Conservation (phyloP, 2,797 vertebrate species). For the Phyllotis vaccarum region DNA sequence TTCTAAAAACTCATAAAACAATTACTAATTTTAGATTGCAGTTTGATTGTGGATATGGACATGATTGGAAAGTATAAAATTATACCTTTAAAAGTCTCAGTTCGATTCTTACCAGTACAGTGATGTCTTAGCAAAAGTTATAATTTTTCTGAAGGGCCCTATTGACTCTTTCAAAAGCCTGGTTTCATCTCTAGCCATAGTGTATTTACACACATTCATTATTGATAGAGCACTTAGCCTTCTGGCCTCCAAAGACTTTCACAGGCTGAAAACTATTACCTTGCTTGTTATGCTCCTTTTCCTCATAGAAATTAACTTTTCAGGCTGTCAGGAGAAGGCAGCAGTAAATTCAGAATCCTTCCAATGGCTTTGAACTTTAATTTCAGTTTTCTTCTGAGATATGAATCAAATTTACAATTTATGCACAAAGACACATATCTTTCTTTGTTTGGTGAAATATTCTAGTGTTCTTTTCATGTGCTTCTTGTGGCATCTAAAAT, state of each 20-base stretch:
- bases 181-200: slow-evolving; percentile 49
- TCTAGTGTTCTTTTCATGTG: not conserved
- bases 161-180: slow-evolving; percentile 34
- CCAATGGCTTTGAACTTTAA: not conserved
- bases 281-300: slow-evolving; percentile 39
- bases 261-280: slow-evolving; percentile 26
- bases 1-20: not conserved
- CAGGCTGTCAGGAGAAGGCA: not conserved
- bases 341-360: slow-evolving; percentile 21
- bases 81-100: not conserved
- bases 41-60: slow-evolving; percentile 16
- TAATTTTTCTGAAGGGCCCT: not conserved
- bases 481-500: not conserved
- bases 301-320: slow-evolving; percentile 58
- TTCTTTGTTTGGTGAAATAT: slow-evolving; percentile 18
- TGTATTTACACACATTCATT: slow-evolving; percentile 44
- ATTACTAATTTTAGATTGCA: not conserved
- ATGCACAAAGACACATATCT: not conserved
- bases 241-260: slow-evolving; percentile 40
- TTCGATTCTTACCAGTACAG: not conserved
- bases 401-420: not conserved
- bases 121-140: slow-evolving; percentile 1
- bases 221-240: slow-evolving; percentile 62
- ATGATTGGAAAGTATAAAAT: not conserved
- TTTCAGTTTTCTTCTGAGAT: slow-evolving; percentile 24